Base-by-base conservation (phyloP, 2,888 invertebrate genomes). In the Rhopalosiphum nymphaeae region DNA sequence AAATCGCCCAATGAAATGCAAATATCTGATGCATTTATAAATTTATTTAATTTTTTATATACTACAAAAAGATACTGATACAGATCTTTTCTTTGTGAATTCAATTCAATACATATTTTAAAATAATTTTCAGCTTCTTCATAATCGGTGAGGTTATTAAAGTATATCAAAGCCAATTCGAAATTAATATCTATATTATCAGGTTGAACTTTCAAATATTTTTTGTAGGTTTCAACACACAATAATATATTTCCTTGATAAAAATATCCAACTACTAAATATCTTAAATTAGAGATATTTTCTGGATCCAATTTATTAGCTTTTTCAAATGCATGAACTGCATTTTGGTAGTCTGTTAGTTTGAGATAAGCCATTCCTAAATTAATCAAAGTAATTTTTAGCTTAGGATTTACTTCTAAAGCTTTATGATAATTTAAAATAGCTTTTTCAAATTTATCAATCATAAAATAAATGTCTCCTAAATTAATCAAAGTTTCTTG, bases 381-480 rank as follows among this genome's bases (percentile, higher is more conserved):
- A 96, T 99, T 99, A 96, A 99, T 99, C 96, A 99, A 99, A 0
- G 99, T 99, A 96, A 99, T 99, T 96, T 99, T 96, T 96, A 99
- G 99, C 96, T 99, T 99, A 0, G 99, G 99, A 96, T 99, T 99
- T 95, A 99, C 96, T n/a, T 99, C 98, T 91, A 99, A 99, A 16
- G 99, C 99, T 96, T 99, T 99, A 96, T 99, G 99, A 96, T 99
- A 99, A 96, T 99, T 99, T 96, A 99, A 99, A 95, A 99, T 99
- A 61, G 99, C 99, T 96, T 99, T 96, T 99, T 99, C 99, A 95
- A 99, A 99, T 96, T 99, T 99, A 95, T 99, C 99, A 96, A 99
- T 99, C 49, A 99, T 99, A 96, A 99, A 99, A 97, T 99, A 99
- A 94, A 99, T 99, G 96, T 99, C 99, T 95, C 99, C 99, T 95